Evolutionary conservation across 2,113 vertebrate genomes (phyloP), one percentile per base, ranked within the genome.

Genomic region (Tenrec ecaudatus): DNA sequence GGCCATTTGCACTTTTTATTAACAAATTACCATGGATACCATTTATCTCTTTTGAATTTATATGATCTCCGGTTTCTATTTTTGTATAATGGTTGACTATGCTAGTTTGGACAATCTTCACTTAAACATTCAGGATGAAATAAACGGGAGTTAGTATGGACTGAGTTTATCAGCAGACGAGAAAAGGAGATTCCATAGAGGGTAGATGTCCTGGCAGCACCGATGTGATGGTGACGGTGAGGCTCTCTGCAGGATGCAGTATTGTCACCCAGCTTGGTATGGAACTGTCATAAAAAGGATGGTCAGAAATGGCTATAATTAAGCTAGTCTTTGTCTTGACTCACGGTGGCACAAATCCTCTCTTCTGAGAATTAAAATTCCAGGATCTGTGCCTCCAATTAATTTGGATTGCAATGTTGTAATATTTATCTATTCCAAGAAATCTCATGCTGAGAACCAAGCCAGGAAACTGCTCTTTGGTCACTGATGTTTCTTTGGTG

Each of bases 161-260:
- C 27, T 80, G 4, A 64, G 6, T 0, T 1, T 71, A 47, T 57
- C 1, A 43, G 6, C 57, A 7, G 15, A 14, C n/a, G 43, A 25
- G 5, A 83, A 85, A 64, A 27, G 29, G 15, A 58, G 81, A 16
- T 3, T 9, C 20, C 38, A 14, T 5, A 16, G 4, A 23, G 47
- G 11, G 2, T 5, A 5, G 47, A 53, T 53, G 47, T 4, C 2
- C 0, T 2, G 17, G 53, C 2, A 25, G 20, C 4, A 1, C 1
- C 3, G 11, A 16, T 16, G 14, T 31, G 62, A 25, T 11, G 58
- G 40, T 60, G 25, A 43, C 5, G 6, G 0, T 29, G 57, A 58
- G 40, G 40, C 57, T 16, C 58, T 64, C 6, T 16, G 10, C 1
- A 81, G 17, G 53, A 11, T 11, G 0, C 27, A 40, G 22, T 20